phyloP scores from a whole-genome alignment of 1,140 invertebrate species.

The Drosophila jambulina region DNA sequence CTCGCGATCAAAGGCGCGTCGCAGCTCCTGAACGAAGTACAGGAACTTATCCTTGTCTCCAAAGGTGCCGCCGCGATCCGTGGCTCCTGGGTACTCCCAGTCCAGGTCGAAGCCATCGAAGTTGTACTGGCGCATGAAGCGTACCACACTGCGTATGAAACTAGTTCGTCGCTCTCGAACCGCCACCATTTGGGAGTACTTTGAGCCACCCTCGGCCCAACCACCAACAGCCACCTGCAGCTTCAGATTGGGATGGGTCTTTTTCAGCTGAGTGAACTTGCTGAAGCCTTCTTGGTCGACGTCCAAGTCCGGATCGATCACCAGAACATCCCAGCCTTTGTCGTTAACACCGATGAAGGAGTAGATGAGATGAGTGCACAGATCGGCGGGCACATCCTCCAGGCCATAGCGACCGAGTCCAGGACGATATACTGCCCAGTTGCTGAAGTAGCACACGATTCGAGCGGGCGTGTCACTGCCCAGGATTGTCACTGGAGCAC shows the following conservation, averaged over 20 bases:
- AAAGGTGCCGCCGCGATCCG: conserved; percentile 93
- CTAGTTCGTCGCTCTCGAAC: conserved; percentile 88
- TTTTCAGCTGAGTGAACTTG: conserved; percentile 92
- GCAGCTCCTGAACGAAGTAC: conserved; percentile 93
- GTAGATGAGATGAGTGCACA: conserved; percentile 95
- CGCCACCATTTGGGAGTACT: conserved; percentile 92
- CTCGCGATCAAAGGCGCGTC: conserved; percentile 90
- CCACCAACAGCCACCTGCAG: conserved; percentile 93
- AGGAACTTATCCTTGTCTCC: conserved; percentile 93
- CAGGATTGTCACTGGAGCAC: conserved; percentile 10
- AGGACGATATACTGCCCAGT: conserved; percentile 95
- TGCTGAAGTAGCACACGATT: conserved; percentile 95
- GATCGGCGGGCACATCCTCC: conserved; percentile 92
- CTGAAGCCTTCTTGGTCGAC: conserved; percentile 91
- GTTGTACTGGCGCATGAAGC: conserved; percentile 90
- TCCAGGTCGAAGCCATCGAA: conserved; percentile 94
- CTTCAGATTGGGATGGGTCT: conserved; percentile 91
- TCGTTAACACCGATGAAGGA: conserved; percentile 95
- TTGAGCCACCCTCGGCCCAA: conserved; percentile 94
- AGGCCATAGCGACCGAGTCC: conserved; percentile 92
- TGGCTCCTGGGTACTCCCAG: conserved; percentile 94
- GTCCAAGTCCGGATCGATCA: conserved; percentile 93
- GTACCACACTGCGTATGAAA: conserved; percentile 92
- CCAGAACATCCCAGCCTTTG: conserved; percentile 90
- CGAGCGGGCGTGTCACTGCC: conserved; percentile 85